Conservation (phyloP, 2,113 vertebrate genomes). For the Ranitomeya variabilis region DNA sequence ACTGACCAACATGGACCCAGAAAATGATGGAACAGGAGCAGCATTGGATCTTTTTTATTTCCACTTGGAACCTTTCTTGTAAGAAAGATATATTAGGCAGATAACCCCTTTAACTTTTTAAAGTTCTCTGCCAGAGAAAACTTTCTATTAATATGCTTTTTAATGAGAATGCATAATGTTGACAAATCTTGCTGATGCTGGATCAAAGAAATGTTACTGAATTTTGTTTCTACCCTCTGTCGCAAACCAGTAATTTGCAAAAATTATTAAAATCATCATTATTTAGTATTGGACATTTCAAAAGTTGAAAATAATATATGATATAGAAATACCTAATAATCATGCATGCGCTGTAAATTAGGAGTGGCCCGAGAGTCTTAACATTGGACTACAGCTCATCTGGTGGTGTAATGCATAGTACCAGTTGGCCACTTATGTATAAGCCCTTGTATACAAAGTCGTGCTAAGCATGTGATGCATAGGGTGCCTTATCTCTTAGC, state of each 20-base stretch:
- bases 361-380: background rate
- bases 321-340: background rate
- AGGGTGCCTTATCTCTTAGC: slow-evolving; percentile 40
- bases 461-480: slow-evolving; percentile 31
- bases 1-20: too few species aligned
- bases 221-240: background rate
- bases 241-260: background rate
- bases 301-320: background rate
- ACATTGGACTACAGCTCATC: background rate
- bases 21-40: too few species aligned
- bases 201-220: background rate
- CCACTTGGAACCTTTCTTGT: too few species aligned
- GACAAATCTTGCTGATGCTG: background rate
- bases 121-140: too few species aligned
- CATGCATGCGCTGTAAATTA: background rate
- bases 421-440: background rate
- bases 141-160: background rate
- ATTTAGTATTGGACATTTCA: background rate
- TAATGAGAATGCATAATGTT: background rate
- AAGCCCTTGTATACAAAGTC: slow-evolving; percentile 5
- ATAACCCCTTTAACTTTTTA: too few species aligned
- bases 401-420: background rate
- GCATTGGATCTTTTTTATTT: too few species aligned
- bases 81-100: too few species aligned
- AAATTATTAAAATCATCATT: background rate